Base-by-base conservation (phyloP, 1,140 invertebrate genomes). In the Tetragonula clypearis region DNA sequence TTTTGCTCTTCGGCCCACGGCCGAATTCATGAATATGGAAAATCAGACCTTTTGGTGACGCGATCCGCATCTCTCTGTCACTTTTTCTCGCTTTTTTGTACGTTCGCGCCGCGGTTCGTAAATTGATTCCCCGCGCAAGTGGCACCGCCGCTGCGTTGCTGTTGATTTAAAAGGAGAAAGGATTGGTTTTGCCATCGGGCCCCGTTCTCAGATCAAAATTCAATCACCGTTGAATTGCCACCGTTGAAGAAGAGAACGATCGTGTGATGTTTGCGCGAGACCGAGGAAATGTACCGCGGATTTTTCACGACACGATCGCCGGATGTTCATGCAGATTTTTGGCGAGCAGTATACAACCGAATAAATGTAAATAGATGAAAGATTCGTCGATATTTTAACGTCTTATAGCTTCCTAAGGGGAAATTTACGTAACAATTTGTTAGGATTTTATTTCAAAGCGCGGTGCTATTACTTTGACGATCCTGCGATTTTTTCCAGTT, bases 1-100 rank as follows among this genome's bases (percentile, higher is more conserved):
- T 79, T 82, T 74, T 62, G 55, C 69, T 35, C 19, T 41, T 56
- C 56, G 9, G 49, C 26, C 68, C 21, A 49, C 53, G 23, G 41
- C 56, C 75, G 66, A 35, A 35, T 86, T 90, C 87, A 91, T 91
- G 89, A 91, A 91, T 91, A 91, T 91, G 89, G 90, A 90, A 90
- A 91, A 90, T 90, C 90, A 90, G 89, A 90, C 84, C 85, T 90
- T 86, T 90, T 84, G 72, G 60, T 30, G 78, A 65, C 60, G 62
- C 23, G 69, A 55, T 76, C 71, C 65, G n/a, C 60, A 26, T 58
- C 55, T 66, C 60, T 26, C 30, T 21, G 6, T 66, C 55, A 49
- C n/a, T 23, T 30, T 66, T 56, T 41, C n/a, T 41, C 66, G 6
- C 23, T 72, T 75, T 66, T 26, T 68, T 82, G 68, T 49, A 35